Percentiles rank a stretch among this genome's conserved stretches.
These are phyloP conservation scores for Crocallis elinguaria DNA, from an alignment of 2,888 invertebrate genomes.

Conservation along the genomic window DNA sequence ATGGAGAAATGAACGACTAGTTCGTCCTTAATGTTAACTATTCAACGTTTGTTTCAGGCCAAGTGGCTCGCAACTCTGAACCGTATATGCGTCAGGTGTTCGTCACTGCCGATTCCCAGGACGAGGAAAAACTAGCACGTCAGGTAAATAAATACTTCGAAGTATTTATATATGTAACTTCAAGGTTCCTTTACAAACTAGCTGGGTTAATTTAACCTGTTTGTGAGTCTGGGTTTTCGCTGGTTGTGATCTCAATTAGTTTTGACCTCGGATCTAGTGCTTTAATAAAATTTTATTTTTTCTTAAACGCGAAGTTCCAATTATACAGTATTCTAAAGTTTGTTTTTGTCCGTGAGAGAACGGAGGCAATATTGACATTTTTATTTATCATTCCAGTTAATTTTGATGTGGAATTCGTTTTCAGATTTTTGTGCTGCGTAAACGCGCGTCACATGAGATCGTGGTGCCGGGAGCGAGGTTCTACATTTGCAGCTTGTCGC, in stretches of 20 bases:
- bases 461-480: conserved; percentile 94
- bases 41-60: conserved; percentile 80
- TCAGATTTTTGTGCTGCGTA: conserved; percentile 96
- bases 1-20: too few species aligned
- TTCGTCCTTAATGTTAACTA: background rate
- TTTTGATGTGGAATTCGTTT: too few species aligned
- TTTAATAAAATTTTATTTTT: too few species aligned
- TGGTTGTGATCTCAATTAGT: too few species aligned
- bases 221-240: too few species aligned
- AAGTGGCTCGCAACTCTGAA: conserved; percentile 97
- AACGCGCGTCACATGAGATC: conserved; percentile 95
- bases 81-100: conserved; percentile 98
- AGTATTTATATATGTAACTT: too few species aligned
- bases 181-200: conserved; percentile 11
- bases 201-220: background rate
- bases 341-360: too few species aligned
- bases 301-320: too few species aligned
- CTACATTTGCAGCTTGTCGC: conserved; percentile 97
- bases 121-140: conserved; percentile 85
- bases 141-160: conserved; percentile 84
- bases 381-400: too few species aligned
- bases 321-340: too few species aligned
- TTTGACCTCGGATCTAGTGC: too few species aligned
- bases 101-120: conserved; percentile 87
- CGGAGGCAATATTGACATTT: too few species aligned